Evolutionary conservation across 2,888 invertebrate species (phyloP), one percentile per base, ranked within the genome.

Genomic region (Actias luna): DNA sequence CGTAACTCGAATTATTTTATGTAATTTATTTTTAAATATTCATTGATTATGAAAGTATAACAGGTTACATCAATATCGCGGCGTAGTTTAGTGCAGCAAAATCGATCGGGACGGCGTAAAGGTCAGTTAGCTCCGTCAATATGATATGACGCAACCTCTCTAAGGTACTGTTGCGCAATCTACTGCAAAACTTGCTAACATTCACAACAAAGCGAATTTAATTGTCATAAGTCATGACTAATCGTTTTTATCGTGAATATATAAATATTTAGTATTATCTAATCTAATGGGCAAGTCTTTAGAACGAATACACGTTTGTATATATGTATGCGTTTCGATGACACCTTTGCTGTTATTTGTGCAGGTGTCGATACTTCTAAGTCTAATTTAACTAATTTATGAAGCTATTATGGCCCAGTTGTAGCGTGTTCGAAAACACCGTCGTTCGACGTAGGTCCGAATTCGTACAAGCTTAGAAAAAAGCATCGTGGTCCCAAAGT

Each of bases 41-140:
- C n/a, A n/a, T n/a, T n/a, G n/a, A n/a, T n/a, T n/a, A n/a, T n/a
- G n/a, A n/a, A n/a, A n/a, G n/a, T n/a, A n/a, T n/a, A n/a, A n/a
- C n/a, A n/a, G n/a, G n/a, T n/a, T n/a, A n/a, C n/a, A n/a, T n/a
- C n/a, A n/a, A 50, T 50, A 50, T 25, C 46, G 12, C 33, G 31
- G 16, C 52, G 29, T 57, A 69, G 65, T 67, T 29, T 59, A 70
- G 71, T 76, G 73, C 74, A 79, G 77, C 76, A 79, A 77, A 83
- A 89, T 90, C 90, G 90, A 92, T 91, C 79, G 75, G n/a, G 64
- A 65, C 69, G 63, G 72, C 69, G 73, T 82, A 89, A 88, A 92
- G 91, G 92, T 90, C 91, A 88, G 33, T 83, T 77, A 69, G 74
- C 72, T 79, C 76, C 81, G 78, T 78, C 83, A 81, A 79, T 72